These are phyloP conservation scores for Noctua fimbriata DNA, from an alignment of 2,888 invertebrate genomes.

Conservation along the genomic window DNA sequence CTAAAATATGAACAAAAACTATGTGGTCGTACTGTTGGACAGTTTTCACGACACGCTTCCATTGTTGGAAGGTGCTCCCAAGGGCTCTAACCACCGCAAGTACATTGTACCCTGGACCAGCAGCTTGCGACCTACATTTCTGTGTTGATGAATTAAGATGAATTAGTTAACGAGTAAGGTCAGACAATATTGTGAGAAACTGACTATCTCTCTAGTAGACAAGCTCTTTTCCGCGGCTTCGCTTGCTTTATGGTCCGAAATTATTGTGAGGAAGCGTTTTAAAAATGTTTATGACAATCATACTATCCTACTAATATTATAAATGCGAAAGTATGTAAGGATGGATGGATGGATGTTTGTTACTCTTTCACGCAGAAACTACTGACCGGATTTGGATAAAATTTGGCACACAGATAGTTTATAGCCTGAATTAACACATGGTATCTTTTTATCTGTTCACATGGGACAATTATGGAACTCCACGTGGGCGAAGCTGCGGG, in stretches of 20 bases:
- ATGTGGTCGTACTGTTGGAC: neutral
- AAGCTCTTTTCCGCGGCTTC: neutral
- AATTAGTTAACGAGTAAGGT: neutral
- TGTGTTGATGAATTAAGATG: neutral
- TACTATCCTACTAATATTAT: no score
- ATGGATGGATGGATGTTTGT: no score
- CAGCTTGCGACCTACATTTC: neutral
- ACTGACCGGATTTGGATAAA: no score
- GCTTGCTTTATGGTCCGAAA: neutral
- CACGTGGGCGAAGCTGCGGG: no score
- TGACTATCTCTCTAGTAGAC: neutral
- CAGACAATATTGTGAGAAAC: neutral
- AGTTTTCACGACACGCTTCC: neutral
- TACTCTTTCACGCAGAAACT: no score
- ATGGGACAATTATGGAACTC: no score
- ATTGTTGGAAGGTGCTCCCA: neutral
- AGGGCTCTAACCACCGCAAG: neutral
- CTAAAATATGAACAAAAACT: neutral
- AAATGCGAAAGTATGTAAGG: no score
- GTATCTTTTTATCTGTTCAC: no score
- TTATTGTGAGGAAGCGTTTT: neutral
- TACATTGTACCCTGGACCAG: neutral
- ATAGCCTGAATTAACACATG: no score
- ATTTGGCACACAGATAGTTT: no score
- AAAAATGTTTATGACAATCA: no score